phyloP scores from a whole-genome alignment of 2,113 vertebrate genomes.

The Varanus komodoensis region DNA sequence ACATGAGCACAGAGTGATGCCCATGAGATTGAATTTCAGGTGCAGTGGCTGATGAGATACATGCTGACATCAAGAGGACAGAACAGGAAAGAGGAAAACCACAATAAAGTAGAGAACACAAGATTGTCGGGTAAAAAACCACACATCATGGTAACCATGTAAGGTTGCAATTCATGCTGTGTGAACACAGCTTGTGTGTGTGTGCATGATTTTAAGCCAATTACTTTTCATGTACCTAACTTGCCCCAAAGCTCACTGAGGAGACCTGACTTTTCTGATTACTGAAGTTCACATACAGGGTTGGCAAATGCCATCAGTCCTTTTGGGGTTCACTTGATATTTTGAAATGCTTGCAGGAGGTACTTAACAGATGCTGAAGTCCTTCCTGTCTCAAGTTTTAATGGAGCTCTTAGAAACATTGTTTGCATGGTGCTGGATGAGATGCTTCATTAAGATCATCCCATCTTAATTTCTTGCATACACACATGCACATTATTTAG shows the following conservation, averaged over 20 bases:
- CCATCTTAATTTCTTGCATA: background rate
- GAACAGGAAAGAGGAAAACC: no score
- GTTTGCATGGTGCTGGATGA: slow-evolving; percentile 1
- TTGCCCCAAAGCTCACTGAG: background rate
- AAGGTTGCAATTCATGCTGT: no score
- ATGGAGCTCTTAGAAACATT: slow-evolving; percentile 11
- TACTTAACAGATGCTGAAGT: slow-evolving; percentile 7
- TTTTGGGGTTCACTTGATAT: background rate
- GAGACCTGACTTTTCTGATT: background rate
- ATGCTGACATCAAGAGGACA: no score
- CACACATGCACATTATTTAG: background rate
- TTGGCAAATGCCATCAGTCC: background rate
- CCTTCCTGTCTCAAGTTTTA: slow-evolving; percentile 13
- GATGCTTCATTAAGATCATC: slow-evolving; percentile 2
- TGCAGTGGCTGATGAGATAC: no score
- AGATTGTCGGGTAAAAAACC: no score
- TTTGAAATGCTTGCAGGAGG: background rate
- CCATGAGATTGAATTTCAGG: no score
- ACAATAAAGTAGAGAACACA: no score
- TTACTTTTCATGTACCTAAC: background rate
- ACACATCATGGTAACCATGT: no score
- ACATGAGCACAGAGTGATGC: no score
- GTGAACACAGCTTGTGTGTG: background rate
- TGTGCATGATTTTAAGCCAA: background rate
- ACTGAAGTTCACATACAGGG: background rate